Evolutionary conservation across 2,113 vertebrate species (phyloP).

Genomic region (Ailurus styani): DNA sequence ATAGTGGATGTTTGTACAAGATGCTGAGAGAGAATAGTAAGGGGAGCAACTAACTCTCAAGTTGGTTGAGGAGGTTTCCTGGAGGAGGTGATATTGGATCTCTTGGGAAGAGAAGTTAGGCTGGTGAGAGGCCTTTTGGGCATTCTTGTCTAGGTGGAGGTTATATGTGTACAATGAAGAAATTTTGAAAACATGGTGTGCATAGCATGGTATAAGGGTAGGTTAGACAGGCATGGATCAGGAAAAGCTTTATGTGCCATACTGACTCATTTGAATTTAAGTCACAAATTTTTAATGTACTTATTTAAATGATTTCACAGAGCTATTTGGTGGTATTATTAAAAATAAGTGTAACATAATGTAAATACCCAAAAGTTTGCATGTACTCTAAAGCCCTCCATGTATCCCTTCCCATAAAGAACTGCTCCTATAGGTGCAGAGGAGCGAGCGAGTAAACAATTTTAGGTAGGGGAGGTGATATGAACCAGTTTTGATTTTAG

Average conservation of each 20-base stretch:
- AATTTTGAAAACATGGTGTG: background rate
- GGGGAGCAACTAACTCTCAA: background rate
- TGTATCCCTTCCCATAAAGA: background rate
- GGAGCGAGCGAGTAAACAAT: background rate
- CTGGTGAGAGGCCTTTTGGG: background rate
- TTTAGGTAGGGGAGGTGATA: background rate
- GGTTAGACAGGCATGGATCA: background rate
- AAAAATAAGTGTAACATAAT: background rate
- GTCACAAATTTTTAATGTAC: background rate
- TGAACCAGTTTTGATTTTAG: background rate
- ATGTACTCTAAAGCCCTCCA: background rate
- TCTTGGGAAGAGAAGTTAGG: background rate
- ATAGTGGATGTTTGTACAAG: background rate
- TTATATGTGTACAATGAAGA: background rate
- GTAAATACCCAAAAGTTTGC: background rate
- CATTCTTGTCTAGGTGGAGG: background rate
- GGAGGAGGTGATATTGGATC: background rate
- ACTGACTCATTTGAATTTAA: background rate
- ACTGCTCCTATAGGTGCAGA: background rate
- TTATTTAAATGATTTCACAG: background rate
- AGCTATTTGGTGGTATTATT: background rate
- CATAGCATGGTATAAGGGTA: background rate
- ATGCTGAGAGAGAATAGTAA: background rate
- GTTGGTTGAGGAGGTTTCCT: background rate
- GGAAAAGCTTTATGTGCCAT: background rate